Conservation (phyloP, 2,888 invertebrate genomes). For the Tetramorium bicarinatum region DNA sequence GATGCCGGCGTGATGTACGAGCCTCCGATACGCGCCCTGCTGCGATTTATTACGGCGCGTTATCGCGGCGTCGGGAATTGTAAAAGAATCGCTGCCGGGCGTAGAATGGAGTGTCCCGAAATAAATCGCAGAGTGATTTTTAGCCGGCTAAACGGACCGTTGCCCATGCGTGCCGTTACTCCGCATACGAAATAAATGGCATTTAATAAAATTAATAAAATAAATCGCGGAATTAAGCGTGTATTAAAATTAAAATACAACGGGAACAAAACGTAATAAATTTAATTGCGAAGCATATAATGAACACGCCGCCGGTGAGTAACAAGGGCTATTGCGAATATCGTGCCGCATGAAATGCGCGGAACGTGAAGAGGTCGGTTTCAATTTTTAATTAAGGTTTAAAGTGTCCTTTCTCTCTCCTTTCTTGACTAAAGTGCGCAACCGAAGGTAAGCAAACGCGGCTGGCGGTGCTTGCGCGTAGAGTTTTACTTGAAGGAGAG, state of each 20-base stretch:
- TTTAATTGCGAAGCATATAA: slow-evolving; percentile 35
- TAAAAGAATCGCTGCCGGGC: slow-evolving; percentile 32
- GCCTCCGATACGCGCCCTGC: slow-evolving; percentile 37
- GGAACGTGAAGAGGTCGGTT: background rate
- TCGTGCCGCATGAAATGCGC: background rate
- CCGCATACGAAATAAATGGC: background rate
- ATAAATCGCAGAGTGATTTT: slow-evolving; percentile 50
- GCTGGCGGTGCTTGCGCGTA: slow-evolving; percentile 13
- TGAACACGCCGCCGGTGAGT: background rate
- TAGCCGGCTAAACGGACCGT: slow-evolving; percentile 31
- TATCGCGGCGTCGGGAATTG: slow-evolving; percentile 48
- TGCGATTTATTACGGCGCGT: slow-evolving; percentile 51
- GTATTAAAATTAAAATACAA: slow-evolving; percentile 24
- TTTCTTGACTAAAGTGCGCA: background rate
- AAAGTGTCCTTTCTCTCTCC: background rate
- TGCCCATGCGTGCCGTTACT: background rate
- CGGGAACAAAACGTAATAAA: background rate
- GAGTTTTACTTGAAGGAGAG: slow-evolving; percentile 25
- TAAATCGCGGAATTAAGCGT: slow-evolving; percentile 12
- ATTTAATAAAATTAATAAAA: slow-evolving; percentile 17
- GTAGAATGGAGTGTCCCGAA: slow-evolving; percentile 46
- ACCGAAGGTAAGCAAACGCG: slow-evolving; percentile 10
- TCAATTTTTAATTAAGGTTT: slow-evolving; percentile 41
- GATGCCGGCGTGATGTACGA: slow-evolving; percentile 47
- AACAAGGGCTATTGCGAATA: slow-evolving; percentile 16